Evolutionary conservation across 2,888 invertebrate species (phyloP), one percentile per base, ranked within the genome.

Genomic region (Parapristionchus giblindavisi): DNA sequence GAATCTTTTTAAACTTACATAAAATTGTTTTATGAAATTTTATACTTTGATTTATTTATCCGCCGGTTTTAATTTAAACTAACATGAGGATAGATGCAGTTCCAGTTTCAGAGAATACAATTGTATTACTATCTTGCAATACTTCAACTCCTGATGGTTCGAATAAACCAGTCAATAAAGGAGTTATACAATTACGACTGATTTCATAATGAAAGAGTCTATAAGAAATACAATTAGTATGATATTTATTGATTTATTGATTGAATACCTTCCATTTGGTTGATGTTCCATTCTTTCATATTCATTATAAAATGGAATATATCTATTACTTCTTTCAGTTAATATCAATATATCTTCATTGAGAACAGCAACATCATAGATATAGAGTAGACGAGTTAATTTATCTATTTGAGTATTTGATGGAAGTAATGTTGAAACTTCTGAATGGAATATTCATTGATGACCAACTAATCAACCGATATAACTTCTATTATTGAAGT

Each of bases 101-200:
- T 54, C 70, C 70, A 0, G 70, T 71, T 56, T 71, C 70, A 17
- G 70, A 36, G 5, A 71, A 56, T 2, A 71, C 21, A n/a, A 71
- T 29, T 2, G 40, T 4, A 8, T 71, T 56, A 24, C 48, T 71
- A 21, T 71, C 70, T n/a, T 54, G 56, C 6, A 40, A 32, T 27
- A 71, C 70, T 56, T 71, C 56, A 11, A 71, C 38, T 54, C 70
- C 70, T 40, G 70, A 38, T 54, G 70, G 70, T 56, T 71, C 70
- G 40, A 56, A 40, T 8, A 71, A 56, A 14, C 70, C 70, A 24
- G 27, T 29, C 17, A 71, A 21, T 27, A 71, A 56, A 1, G 29
- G 34, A 29, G 56, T 34, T 5, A 71, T 54, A 1, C 70, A 40
- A 36, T 71, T 71, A 11, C 70, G 70, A 40, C 27, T 27, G 32